Base-by-base conservation (phyloP, 1,140 invertebrate species). In the Tigriopus japonicus region DNA sequence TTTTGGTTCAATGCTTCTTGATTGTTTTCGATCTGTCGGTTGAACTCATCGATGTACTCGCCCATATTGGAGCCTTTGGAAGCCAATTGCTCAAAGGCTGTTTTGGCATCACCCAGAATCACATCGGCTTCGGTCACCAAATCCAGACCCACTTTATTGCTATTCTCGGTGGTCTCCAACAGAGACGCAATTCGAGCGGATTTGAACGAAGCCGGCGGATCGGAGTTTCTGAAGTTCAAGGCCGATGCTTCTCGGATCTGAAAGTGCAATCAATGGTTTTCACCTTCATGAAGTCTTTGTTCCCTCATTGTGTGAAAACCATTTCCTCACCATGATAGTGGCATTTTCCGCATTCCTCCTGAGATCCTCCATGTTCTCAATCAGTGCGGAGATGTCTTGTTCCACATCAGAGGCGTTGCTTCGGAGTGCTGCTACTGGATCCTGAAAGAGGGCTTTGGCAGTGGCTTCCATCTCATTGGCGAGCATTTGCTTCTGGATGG, bases 331-430 rank as follows among this genome's bases (percentile, higher is more conserved):
- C n/a, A 77, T 78, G 14, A 77, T 71, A 17, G 79, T 70, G 0
- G 83, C 78, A 41, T 76, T 70, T 7, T 78, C 72, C 6, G 79
- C 81, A 64, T 82, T 80, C 58, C 82, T 77, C 41, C 77, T 71
- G 56, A 91, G 72, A 66, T 90, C 86, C 49, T 83, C 77, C 49
- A 90, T 69, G 63, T 84, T 83, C 0, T 73, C 71, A 28, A 77
- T 78, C 15, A 86, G 76, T 21, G 77, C 73, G 0, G 72, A 75
- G 0, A 85, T 77, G 19, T 75, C 73, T 24, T 76, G 72, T 23
- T 77, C 73, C 0, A 84, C 65, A 0, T 70, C 66, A 2, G 75
- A 72, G 6, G 82, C 74, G 13, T 75, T 68, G 58, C 70, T 68
- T 1, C 71, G 78, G 23, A 84, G 73, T 51, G 77, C 72, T 61